These are phyloP conservation scores for Lithophane semibrunnea DNA, from an alignment of 2,888 invertebrate genomes.

Conservation along the genomic window DNA sequence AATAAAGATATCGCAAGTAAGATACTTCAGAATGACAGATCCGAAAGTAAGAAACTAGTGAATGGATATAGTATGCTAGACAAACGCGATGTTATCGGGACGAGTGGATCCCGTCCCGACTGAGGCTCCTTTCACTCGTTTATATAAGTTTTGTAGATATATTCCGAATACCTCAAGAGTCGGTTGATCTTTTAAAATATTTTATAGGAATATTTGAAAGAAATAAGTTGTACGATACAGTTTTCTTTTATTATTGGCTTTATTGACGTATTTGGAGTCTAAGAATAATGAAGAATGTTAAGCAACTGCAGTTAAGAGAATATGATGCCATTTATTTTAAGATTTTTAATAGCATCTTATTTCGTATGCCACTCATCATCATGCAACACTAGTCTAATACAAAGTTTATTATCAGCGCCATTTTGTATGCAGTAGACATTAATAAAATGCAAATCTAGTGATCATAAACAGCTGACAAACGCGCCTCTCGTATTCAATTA, in stretches of 20 bases:
- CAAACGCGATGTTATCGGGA: conserved; percentile 60
- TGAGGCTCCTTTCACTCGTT: conserved; percentile 29
- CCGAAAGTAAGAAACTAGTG: conserved; percentile 49
- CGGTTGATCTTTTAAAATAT: conserved; percentile 24
- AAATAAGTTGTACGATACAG: conserved; percentile 1
- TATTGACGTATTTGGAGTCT: too few species aligned
- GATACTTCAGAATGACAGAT: conserved; percentile 49
- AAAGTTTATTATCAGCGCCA: conserved; percentile 45
- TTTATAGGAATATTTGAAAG: conserved; percentile 28
- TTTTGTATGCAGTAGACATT: conserved; percentile 65
- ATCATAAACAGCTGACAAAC: conserved; percentile 77
- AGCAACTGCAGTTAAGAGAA: too few species aligned
- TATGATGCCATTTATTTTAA: too few species aligned
- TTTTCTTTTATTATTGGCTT: background rate
- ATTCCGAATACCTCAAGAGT: conserved; percentile 14
- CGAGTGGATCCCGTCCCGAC: conserved; percentile 47
- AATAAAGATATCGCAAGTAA: conserved; percentile 36
- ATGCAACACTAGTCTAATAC: conserved; percentile 11
- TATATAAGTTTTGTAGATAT: conserved; percentile 42
- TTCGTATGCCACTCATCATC: conserved; percentile 5
- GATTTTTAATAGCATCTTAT: conserved; percentile 1
- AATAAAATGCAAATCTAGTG: conserved; percentile 82
- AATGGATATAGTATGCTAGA: conserved; percentile 48
- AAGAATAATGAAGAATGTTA: too few species aligned
- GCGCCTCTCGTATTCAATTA: conserved; percentile 81